These are phyloP conservation scores for Platichthys stellatus DNA, from an alignment of 2,113 vertebrate genomes.

Conservation along the genomic window DNA sequence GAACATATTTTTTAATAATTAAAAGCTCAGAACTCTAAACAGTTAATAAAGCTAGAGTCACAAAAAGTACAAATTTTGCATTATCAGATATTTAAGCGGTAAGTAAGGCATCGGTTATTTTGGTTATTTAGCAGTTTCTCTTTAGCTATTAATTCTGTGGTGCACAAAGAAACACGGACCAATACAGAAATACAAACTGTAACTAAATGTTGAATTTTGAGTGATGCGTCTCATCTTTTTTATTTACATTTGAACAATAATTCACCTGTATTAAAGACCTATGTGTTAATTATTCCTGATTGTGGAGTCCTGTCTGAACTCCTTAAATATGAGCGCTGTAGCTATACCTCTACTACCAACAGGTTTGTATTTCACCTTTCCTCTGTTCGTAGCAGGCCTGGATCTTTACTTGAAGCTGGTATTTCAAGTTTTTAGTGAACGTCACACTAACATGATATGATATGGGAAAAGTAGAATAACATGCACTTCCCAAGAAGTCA, in stretches of 20 bases:
- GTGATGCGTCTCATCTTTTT: background rate
- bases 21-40: background rate
- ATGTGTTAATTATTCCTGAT: background rate
- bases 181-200: background rate
- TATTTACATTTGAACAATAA: background rate
- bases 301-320: too few relatives aligned
- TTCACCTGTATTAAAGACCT: background rate
- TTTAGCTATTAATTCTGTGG: background rate
- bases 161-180: background rate
- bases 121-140: background rate
- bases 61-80: background rate
- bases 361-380: too few relatives aligned
- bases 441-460: too few relatives aligned
- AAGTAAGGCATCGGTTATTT: background rate
- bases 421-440: too few relatives aligned
- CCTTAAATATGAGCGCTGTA: too few relatives aligned
- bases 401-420: too few relatives aligned
- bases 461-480: too few relatives aligned
- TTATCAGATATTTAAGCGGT: background rate
- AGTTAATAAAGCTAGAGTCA: background rate
- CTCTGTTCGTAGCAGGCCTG: too few relatives aligned
- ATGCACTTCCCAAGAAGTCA: too few relatives aligned
- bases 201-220: background rate
- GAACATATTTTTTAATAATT: too few relatives aligned
- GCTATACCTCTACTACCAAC: too few relatives aligned